Evolutionary conservation across 2,888 invertebrate species (phyloP), one percentile per base, ranked within the genome.

Genomic region (Xanthorhoe designata): DNA sequence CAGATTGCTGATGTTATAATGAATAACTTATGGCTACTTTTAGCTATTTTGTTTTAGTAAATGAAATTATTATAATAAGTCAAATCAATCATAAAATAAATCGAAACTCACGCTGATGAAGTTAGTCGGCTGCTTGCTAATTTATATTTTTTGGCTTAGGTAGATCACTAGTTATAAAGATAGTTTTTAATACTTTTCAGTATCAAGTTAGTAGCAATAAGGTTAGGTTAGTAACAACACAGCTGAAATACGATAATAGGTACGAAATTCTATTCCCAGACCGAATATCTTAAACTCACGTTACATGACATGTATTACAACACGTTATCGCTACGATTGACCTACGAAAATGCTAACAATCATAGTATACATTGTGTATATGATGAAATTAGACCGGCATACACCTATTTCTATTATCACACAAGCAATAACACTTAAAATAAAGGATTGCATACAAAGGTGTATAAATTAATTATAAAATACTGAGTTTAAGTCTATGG

Each of bases 341-440:
- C 38, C 32, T 32, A 13, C 38, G 13, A 2, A 38, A 38, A 38
- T 38, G 32, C 24, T 24, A 3, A 38, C 10, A 10, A 42, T 13
- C 13, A 47, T 47, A 47, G 15, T 13, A 1, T 45, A 45, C 6
- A 45, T 47, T 47, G 15, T 47, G 47, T 47, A 17, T 13, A 47
- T 58, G 13, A 32, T n/a, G 24, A 50, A 59, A 29, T 59, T 62
- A 53, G 65, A 69, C 62, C 68, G 52, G 56, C 52, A 49, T 63
- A 66, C 57, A 55, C 55, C 42, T 55, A 45, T 29, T 60, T 45
- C 0, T 56, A 56, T 18, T 61, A 59, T 51, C 52, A 56, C 50
- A 66, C 47, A 49, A 55, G 4, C 38, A 59, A n/a, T 18, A 49
- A 50, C 52, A 62, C 56, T 55, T 18, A 55, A 29, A 51, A 18